phyloP scores from a whole-genome alignment of 2,888 invertebrate genomes.

The Watsonalla binaria region DNA sequence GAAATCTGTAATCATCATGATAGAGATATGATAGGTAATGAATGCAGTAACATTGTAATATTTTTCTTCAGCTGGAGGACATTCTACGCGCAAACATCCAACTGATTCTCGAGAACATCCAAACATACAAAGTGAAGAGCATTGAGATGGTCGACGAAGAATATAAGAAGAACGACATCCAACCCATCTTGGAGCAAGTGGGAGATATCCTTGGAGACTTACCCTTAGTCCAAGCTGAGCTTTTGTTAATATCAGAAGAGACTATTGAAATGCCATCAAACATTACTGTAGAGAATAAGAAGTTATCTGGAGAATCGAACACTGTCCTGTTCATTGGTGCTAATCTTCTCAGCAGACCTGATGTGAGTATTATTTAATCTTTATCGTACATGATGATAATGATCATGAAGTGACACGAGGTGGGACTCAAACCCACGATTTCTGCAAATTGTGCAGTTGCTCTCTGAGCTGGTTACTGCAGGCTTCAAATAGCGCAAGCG shows the following conservation, averaged over 20 bases:
- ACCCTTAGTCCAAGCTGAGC: slow-evolving; percentile 83
- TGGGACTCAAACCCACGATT: too few species aligned
- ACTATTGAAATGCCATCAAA: slow-evolving; percentile 63
- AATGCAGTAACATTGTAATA: neutral
- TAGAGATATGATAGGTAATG: too few species aligned
- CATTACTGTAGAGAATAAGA: slow-evolving; percentile 81
- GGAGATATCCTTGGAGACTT: slow-evolving; percentile 81
- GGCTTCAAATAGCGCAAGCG: too few species aligned
- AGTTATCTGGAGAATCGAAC: slow-evolving; percentile 74
- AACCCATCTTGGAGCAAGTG: slow-evolving; percentile 76
- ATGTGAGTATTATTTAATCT: slow-evolving; percentile 38
- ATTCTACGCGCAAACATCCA: slow-evolving; percentile 82
- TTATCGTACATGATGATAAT: too few species aligned
- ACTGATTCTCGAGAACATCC: slow-evolving; percentile 84
- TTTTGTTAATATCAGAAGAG: slow-evolving; percentile 76
- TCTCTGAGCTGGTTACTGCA: too few species aligned
- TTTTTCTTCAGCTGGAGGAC: slow-evolving; percentile 54
- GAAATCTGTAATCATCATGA: too few species aligned
- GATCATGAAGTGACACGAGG: too few species aligned
- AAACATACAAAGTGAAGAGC: slow-evolving; percentile 79
- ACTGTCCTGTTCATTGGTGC: slow-evolving; percentile 73
- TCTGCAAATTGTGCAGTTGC: too few species aligned
- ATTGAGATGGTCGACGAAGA: slow-evolving; percentile 76
- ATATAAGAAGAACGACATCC: slow-evolving; percentile 64
- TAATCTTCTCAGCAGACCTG: slow-evolving; percentile 68